Evolutionary conservation across 2,888 invertebrate genomes (phyloP), one percentile per base, ranked within the genome.

Genomic region (Hyles lineata): DNA sequence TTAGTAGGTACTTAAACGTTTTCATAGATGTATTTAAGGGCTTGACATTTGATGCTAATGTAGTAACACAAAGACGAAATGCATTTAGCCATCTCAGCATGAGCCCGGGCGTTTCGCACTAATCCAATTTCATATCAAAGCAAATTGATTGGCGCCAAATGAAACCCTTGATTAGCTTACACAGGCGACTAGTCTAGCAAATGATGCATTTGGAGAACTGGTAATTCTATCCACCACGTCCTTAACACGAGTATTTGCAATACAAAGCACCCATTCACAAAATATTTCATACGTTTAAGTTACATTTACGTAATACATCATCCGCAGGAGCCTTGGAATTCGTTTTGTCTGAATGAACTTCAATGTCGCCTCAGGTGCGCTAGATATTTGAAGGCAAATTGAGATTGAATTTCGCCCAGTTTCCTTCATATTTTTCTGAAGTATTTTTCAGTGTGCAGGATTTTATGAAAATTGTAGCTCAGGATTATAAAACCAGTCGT

Each of bases 121-220:
- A 55, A 55, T 55, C 55, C 55, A n/a, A 55, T 55, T 55, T 55
- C 19, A n/a, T 55, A 55, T 55, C 55, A 55, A 55, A 55, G 55
- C 55, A 55, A 19, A 55, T n/a, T 55, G 55, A 55, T 55, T 55
- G 55, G 55, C 55, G 55, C n/a, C 55, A 55, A 55, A 55, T 55
- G 55, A 7, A 55, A 55, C n/a, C n/a, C 7, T n/a, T 7, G 55
- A 55, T 55, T n/a, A 55, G 55, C 55, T 55, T n/a, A n/a, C 19
- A 55, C 55, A n/a, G 55, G 6, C n/a, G 6, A n/a, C n/a, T 55
- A 17, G 55, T 55, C 55, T n/a, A 7, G 8, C 55, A n/a, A 6
- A 43, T 43, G 43, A 43, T 43, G 15, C 43, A 55, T 55, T n/a
- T 55, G 55, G n/a, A 55, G 55, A n/a, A n/a, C 19, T 7, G 6